These are phyloP conservation scores for Coregonus clupeaformis DNA, from an alignment of 2,113 vertebrate genomes.

Conservation along the genomic window DNA sequence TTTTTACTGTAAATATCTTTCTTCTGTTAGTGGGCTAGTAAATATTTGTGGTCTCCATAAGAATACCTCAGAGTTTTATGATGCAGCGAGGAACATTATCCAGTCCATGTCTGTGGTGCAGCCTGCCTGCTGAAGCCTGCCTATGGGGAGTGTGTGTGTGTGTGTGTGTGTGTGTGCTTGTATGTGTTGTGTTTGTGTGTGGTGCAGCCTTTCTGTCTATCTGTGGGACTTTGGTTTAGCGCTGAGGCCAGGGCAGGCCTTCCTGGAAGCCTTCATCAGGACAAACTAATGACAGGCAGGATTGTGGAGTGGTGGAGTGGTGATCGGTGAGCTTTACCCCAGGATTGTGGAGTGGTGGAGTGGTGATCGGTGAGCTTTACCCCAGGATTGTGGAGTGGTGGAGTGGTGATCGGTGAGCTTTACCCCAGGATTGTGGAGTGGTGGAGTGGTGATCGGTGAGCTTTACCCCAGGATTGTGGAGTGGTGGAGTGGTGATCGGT, in stretches of 20 bases:
- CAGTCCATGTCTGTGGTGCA: slow-evolving; percentile 16
- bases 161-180: too few species aligned
- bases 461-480: too few species aligned
- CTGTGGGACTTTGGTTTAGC: background rate
- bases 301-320: background rate
- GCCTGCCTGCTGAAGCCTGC: background rate
- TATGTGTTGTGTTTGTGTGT: too few species aligned
- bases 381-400: background rate
- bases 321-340: too few species aligned
- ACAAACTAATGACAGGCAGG: too few species aligned
- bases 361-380: too few species aligned
- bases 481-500: background rate
- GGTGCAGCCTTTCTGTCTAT: background rate
- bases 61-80: slow-evolving; percentile 18
- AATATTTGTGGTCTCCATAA: slow-evolving; percentile 40
- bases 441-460: too few species aligned
- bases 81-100: slow-evolving; percentile 12
- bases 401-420: too few species aligned
- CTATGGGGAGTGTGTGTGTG: too few species aligned
- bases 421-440: background rate
- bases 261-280: too few species aligned
- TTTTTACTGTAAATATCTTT: background rate
- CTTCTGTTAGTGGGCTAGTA: background rate
- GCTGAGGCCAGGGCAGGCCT: too few species aligned
- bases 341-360: too few species aligned